These are phyloP conservation scores for Pogonocherus hispidulus DNA, from an alignment of 2,888 invertebrate species.

Conservation along the genomic window DNA sequence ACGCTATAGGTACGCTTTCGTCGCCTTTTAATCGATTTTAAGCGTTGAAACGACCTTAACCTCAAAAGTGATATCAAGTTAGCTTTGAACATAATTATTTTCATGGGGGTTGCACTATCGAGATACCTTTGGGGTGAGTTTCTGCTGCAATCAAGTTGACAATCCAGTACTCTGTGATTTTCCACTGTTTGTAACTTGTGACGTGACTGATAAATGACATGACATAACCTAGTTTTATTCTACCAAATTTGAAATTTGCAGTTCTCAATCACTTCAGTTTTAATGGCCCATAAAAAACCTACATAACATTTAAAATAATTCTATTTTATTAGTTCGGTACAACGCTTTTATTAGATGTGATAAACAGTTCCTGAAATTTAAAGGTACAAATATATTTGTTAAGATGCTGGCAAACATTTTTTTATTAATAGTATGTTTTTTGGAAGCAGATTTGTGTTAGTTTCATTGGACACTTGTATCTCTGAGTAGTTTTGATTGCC, in stretches of 20 bases:
- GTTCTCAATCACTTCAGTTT: slow-evolving; percentile 5
- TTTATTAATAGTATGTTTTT: no score
- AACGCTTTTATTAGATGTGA: not conserved
- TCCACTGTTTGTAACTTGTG: slow-evolving; percentile 5
- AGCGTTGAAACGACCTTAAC: slow-evolving; percentile 33
- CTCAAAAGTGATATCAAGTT: slow-evolving; percentile 9
- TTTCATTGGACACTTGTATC: not conserved
- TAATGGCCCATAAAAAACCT: not conserved
- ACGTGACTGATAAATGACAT: slow-evolving; percentile 34
- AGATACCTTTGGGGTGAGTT: not conserved
- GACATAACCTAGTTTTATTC: slow-evolving; percentile 50
- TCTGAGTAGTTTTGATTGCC: not conserved
- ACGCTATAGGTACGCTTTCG: no score
- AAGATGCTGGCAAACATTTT: no score
- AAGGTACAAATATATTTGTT: not conserved
- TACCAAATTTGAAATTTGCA: slow-evolving; percentile 19
- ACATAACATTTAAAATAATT: not conserved
- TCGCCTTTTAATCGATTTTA: no score
- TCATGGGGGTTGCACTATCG: no score
- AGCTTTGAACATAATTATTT: no score
- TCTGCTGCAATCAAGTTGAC: not conserved
- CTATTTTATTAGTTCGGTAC: not conserved
- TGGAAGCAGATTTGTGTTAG: not conserved
- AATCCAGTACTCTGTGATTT: slow-evolving; percentile 17
- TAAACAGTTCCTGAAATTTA: not conserved